A percentile compares a stretch with the other conserved stretches of the same genome.
phyloP scores from a whole-genome alignment of 2,113 vertebrate genomes.

The Rhinolophus ferrumequinum region DNA sequence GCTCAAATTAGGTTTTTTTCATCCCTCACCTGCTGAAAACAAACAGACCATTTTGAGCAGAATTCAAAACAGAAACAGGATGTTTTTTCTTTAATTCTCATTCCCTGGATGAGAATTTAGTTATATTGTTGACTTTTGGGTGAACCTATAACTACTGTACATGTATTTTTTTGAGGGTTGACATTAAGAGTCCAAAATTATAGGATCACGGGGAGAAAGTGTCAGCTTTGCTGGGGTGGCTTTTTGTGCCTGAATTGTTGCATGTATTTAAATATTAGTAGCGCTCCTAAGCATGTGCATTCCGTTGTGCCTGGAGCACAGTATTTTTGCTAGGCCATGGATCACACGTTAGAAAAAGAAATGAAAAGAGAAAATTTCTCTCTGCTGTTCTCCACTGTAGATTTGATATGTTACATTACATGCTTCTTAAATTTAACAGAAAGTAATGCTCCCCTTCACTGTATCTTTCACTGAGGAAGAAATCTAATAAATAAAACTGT shows the following conservation, averaged over 20 bases:
- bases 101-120: neutral
- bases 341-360: neutral
- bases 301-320: neutral
- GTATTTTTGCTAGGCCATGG: neutral
- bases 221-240: neutral
- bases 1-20: constrained; percentile 2
- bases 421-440: constrained; percentile 46
- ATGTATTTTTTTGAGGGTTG: neutral
- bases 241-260: constrained; percentile 32
- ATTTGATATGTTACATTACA: constrained; percentile 7
- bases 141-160: neutral
- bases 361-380: neutral
- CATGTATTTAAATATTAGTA: constrained; percentile 35
- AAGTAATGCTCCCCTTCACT: neutral
- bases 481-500: constrained; percentile 34
- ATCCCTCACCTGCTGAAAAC: neutral
- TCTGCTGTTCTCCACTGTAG: neutral
- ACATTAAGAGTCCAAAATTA: neutral
- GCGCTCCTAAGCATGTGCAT: neutral
- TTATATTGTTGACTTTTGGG: constrained; percentile 20
- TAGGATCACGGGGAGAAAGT: neutral
- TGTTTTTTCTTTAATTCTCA: constrained; percentile 39
- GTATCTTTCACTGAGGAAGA: neutral
- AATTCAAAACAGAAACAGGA: neutral
- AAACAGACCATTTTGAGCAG: constrained; percentile 11